These are phyloP conservation scores for Chelmon rostratus DNA, from an alignment of 2,797 vertebrate genomes.

Conservation along the genomic window DNA sequence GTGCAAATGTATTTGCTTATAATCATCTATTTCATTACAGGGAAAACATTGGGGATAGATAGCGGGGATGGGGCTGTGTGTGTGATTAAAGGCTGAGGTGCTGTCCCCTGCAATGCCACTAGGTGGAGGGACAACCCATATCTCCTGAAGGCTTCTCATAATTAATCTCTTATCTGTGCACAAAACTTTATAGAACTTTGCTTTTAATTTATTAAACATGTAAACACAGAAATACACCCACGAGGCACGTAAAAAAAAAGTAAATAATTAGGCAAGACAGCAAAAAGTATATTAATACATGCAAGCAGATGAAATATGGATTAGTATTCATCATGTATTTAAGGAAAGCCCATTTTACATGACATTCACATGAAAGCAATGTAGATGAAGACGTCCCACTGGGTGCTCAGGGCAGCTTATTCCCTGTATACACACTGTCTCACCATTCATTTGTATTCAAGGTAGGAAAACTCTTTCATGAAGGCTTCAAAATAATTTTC, in stretches of 20 bases:
- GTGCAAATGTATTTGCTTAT: constrained; percentile 16
- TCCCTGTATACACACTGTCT: constrained; percentile 45
- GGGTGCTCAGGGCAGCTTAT: constrained; percentile 46
- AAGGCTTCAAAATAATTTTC: constrained; percentile 60
- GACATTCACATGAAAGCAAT: constrained; percentile 66
- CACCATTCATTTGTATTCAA: constrained; percentile 66
- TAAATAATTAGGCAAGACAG: constrained; percentile 9
- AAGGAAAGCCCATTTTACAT: constrained; percentile 53
- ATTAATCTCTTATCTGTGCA: constrained; percentile 3
- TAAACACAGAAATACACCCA: constrained; percentile 2
- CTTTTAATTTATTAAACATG: constrained; percentile 18
- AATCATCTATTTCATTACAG: constrained; percentile 24
- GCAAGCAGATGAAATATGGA: constrained; percentile 51
- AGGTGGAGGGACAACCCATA: constrained; percentile 75
- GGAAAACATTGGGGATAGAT: constrained; percentile 5
- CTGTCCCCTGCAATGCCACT: constrained; percentile 65
- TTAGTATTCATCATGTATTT: constrained; percentile 51
- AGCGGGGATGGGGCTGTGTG: not conserved
- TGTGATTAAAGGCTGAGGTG: constrained; percentile 16
- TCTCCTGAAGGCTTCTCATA: constrained; percentile 3
- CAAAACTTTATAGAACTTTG: constrained; percentile 8
- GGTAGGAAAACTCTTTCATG: constrained; percentile 57
- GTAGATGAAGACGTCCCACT: constrained; percentile 50
- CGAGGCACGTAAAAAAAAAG: constrained; percentile 7
- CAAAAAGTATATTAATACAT: constrained; percentile 39